A percentile compares a stretch with the other conserved stretches of the same genome.
These are phyloP conservation scores for Microdon myrmicae DNA, from an alignment of 2,888 invertebrate genomes.

Conservation along the genomic window DNA sequence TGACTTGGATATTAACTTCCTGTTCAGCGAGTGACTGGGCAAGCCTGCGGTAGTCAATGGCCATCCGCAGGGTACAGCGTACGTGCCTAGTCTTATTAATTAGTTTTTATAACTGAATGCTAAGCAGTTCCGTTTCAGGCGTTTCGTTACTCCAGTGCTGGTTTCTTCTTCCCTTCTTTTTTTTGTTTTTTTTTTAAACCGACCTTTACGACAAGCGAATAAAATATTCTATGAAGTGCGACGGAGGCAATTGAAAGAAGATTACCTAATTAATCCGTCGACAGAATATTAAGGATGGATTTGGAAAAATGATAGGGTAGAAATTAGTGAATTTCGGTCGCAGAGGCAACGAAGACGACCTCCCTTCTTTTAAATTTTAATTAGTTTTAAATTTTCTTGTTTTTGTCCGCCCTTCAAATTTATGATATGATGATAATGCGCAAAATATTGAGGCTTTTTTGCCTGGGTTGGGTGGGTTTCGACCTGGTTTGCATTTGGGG, in stretches of 20 bases:
- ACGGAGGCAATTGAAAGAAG: neutral
- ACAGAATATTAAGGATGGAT: no score
- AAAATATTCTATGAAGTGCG: neutral
- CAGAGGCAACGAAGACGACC: neutral
- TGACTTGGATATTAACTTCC: constrained; percentile 47
- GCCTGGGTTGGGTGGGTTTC: no score
- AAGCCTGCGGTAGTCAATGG: constrained; percentile 19
- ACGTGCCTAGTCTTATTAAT: constrained; percentile 42
- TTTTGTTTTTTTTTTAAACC: constrained; percentile 3
- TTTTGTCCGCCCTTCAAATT: constrained; percentile 5
- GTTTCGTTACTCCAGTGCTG: no score
- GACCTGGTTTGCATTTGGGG: no score
- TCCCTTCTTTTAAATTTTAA: neutral
- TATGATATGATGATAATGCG: constrained; percentile 8
- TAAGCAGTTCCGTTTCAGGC: constrained; percentile 20
- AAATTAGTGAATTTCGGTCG: constrained; percentile 1
- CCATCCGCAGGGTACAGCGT: constrained; percentile 30
- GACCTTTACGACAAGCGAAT: neutral
- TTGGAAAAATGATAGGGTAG: no score
- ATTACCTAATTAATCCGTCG: no score
- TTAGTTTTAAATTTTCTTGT: neutral
- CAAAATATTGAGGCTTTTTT: no score
- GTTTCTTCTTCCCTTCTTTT: constrained; percentile 7
- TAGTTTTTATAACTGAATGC: constrained; percentile 12
- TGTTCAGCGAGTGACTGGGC: constrained; percentile 18